Conservation (phyloP, 2,888 invertebrate genomes). For the Uloborus plumipes region DNA sequence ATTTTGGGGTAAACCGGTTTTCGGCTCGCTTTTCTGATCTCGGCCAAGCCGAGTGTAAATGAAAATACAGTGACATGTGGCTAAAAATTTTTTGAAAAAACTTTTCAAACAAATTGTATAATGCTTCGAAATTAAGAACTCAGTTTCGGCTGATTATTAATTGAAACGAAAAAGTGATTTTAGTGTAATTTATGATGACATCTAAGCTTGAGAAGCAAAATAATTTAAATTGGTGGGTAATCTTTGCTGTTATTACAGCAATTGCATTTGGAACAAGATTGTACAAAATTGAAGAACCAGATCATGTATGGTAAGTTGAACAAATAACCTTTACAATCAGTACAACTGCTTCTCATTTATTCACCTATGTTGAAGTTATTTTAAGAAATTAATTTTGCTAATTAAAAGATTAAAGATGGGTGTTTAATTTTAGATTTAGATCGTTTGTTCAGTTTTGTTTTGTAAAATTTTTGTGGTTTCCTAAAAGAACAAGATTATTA, state of each 20-base stretch:
- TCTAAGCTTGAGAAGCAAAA: not conserved
- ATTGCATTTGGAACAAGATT: slow-evolving; percentile 84
- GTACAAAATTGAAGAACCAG: slow-evolving; percentile 90
- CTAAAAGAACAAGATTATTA: not conserved
- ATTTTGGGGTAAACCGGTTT: too few species aligned
- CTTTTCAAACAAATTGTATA: too few species aligned
- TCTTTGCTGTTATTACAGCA: slow-evolving; percentile 78
- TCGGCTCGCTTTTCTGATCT: too few species aligned
- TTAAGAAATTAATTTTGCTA: not conserved
- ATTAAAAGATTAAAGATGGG: not conserved
- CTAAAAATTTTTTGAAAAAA: too few species aligned
- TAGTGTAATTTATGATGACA: not conserved
- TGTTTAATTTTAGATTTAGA: too few species aligned
- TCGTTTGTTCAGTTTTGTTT: not conserved
- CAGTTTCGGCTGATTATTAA: too few species aligned
- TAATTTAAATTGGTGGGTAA: slow-evolving; percentile 76
- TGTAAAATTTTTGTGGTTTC: not conserved
- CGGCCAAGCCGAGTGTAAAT: too few species aligned
- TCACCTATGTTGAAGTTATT: not conserved
- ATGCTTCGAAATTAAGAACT: too few species aligned
- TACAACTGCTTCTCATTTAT: not conserved
- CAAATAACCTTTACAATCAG: not conserved
- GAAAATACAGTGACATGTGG: too few species aligned
- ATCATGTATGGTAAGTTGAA: slow-evolving; percentile 89
- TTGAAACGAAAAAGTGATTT: too few species aligned